phyloP scores from a whole-genome alignment of 2,113 vertebrate species.

The Hemibagrus wyckioides region DNA sequence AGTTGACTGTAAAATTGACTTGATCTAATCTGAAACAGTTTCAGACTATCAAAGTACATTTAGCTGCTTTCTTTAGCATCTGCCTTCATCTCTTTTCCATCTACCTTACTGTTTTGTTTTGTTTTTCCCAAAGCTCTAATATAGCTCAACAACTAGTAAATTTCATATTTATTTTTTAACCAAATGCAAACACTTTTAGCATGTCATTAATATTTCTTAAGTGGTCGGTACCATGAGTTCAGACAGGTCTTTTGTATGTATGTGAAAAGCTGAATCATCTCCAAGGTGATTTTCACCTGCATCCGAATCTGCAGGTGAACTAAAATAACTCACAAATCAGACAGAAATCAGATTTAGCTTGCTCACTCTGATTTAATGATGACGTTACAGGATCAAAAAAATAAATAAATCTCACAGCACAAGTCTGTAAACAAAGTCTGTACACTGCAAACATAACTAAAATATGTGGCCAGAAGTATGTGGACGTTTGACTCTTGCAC shows the following conservation, averaged over 20 bases:
- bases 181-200: background rate
- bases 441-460: background rate
- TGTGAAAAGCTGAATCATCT: background rate
- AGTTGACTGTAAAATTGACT: background rate
- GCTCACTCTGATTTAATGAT: background rate
- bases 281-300: background rate
- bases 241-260: background rate
- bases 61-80: background rate
- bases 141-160: background rate
- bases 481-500: background rate
- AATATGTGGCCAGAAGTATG: background rate
- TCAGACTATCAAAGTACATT: background rate
- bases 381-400: background rate
- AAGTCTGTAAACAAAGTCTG: background rate
- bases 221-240: background rate
- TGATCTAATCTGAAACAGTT: background rate
- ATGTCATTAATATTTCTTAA: background rate
- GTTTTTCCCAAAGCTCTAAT: background rate
- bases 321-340: background rate
- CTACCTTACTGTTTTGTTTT: background rate
- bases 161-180: background rate
- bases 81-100: background rate
- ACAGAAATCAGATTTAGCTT: background rate
- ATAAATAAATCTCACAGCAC: background rate
- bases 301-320: background rate